Conservation (phyloP, 53 echinoderm and acorn worm genomes). For the Apostichopus leukothele region DNA sequence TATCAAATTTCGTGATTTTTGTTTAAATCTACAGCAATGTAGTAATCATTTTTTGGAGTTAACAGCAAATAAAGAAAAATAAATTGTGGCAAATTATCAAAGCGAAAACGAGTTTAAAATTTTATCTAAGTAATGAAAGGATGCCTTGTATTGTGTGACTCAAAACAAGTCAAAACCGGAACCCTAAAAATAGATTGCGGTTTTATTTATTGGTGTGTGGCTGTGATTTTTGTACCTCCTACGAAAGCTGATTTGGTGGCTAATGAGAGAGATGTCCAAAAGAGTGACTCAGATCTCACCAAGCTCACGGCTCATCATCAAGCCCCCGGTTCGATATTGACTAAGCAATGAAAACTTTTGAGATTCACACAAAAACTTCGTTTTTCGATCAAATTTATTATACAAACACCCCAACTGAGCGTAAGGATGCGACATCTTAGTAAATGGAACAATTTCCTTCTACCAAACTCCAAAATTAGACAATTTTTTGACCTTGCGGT, state of each 20-base stretch:
- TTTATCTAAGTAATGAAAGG: not conserved
- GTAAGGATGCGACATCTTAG: not conserved
- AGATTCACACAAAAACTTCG: constrained; percentile 20
- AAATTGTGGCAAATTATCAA: too few species aligned
- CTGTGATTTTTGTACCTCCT: not conserved
- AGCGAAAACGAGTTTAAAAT: too few species aligned
- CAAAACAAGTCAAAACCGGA: constrained; percentile 3
- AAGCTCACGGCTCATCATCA: not conserved
- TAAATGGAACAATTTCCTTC: constrained; percentile 47
- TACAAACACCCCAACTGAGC: constrained; percentile 43
- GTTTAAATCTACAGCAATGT: too few species aligned
- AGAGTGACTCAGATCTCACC: constrained; percentile 17
- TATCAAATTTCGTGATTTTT: too few species aligned
- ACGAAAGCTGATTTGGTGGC: not conserved
- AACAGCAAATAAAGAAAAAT: too few species aligned
- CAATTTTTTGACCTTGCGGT: constrained; percentile 47
- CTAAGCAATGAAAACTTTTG: constrained; percentile 15
- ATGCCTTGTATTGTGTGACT: not conserved
- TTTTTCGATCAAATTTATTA: constrained; percentile 36
- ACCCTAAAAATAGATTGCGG: constrained; percentile 1
- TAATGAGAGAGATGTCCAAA: not conserved
- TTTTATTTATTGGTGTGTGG: not conserved
- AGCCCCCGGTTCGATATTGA: constrained; percentile 4
- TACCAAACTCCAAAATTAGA: constrained; percentile 38
- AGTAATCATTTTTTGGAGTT: too few species aligned